Percentiles rank a stretch among this genome's conserved stretches.
These are phyloP conservation scores for Chaetodon auriga DNA, from an alignment of 2,113 vertebrate species.

Conservation along the genomic window DNA sequence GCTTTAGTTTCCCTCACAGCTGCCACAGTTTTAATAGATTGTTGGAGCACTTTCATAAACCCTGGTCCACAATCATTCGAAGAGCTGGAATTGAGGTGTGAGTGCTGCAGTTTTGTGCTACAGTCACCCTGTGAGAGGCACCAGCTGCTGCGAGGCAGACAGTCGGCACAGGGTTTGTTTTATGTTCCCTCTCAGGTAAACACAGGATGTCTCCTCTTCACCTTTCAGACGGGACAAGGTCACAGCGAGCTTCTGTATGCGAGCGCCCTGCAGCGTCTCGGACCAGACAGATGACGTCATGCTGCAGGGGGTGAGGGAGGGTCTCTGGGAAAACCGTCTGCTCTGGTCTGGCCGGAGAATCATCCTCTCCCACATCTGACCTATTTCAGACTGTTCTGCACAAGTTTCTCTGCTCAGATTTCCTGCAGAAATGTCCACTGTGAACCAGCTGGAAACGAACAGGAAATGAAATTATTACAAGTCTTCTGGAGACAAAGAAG, in stretches of 20 bases:
- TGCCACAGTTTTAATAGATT: background rate
- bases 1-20: background rate
- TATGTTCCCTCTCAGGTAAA: constrained; percentile 53
- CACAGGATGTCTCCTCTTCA: constrained; percentile 40
- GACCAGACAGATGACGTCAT: constrained; percentile 79
- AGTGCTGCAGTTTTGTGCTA: background rate
- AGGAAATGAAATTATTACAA: too few species aligned
- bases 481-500: too few species aligned
- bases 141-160: constrained; percentile 11
- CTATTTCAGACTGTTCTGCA: constrained; percentile 28
- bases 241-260: constrained; percentile 66
- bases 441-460: background rate
- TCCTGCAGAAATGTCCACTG: constrained; percentile 8
- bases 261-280: constrained; percentile 53
- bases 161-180: constrained; percentile 38
- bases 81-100: background rate
- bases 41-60: background rate
- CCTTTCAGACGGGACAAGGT: constrained; percentile 47
- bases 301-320: constrained; percentile 47
- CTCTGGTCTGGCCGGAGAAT: constrained; percentile 32
- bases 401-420: constrained; percentile 25
- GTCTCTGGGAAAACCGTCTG: constrained; percentile 37
- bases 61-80: background rate
- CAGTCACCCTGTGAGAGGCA: background rate
- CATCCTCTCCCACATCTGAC: constrained; percentile 44